Base-by-base conservation (phyloP, 1,140 invertebrate genomes). In the Ips nitidus region DNA sequence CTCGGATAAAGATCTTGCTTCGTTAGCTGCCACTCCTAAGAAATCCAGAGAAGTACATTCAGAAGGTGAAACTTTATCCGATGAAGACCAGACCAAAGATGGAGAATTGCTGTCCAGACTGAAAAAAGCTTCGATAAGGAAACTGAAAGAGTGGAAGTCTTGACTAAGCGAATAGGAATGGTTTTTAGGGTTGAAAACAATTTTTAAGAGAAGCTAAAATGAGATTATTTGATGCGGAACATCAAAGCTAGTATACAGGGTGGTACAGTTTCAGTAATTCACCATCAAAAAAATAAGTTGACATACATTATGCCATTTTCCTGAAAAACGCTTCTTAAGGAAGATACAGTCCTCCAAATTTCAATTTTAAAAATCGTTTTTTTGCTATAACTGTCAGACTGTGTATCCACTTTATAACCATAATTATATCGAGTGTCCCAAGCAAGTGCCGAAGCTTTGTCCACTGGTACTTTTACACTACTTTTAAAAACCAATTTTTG, bases 141-240 rank as follows among this genome's bases (percentile, higher is more conserved):
- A 91, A 81, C 82, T 91, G 41, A 84, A 87, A 73, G 88, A 88
- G 45, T 92, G 89, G 90, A 89, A 90, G 77, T 92, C 89, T 86
- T 90, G 85, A 87, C 84, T 86, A 70, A 70, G 69, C 69, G 62
- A 71, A 39, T 71, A 71, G 64, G 60, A 41, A 4, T 41, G 41
- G 42, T 37, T n/a, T 38, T 64, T 64, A 50, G 55, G 55, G 5
- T 45, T 64, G 36, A 63, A 50, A 1, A 22, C 45, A 22, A 60
- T 36, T 5, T 41, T 60, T 64, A 4, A 37, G n/a, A 42, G 41
- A 47, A 41, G 41, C 57, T 8, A 40, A 40, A 55, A 36, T 47
- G 45, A 47, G 37, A 55, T 4, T 55, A 5, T 5, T 7, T 7
- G 4, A 55, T n/a, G 52, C 0, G 36, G 7, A 6, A 36, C 5